phyloP scores from a whole-genome alignment of 2,797 vertebrate genomes.

The Gymnothorax reevesii region DNA sequence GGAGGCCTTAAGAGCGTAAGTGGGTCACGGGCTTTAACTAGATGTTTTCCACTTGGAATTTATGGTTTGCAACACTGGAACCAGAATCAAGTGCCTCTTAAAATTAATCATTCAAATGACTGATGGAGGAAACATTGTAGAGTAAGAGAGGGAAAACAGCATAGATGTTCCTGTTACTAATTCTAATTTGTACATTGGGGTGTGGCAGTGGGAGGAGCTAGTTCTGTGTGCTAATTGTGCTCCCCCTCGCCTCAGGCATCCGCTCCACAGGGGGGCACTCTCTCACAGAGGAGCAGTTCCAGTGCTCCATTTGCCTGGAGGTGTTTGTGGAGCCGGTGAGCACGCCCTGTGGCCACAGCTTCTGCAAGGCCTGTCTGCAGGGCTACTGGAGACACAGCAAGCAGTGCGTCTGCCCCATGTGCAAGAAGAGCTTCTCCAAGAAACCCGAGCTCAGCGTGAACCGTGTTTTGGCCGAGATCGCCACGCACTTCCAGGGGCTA shows the following conservation, averaged over 20 bases:
- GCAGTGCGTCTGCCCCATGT: slow-evolving; percentile 76
- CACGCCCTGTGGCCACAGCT: slow-evolving; percentile 79
- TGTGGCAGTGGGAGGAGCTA: slow-evolving; percentile 31
- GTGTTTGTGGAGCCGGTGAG: slow-evolving; percentile 79
- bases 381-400: slow-evolving; percentile 80
- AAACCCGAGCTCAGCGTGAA: slow-evolving; percentile 77
- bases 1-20: no score
- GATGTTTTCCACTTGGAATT: no score
- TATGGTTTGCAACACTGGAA: no score
- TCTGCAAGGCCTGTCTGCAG: slow-evolving; percentile 77
- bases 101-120: no score
- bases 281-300: slow-evolving; percentile 77
- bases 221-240: slow-evolving; percentile 18
- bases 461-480: slow-evolving; percentile 76
- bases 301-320: slow-evolving; percentile 79
- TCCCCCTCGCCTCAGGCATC: slow-evolving; percentile 44
- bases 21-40: no score
- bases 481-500: slow-evolving; percentile 73
- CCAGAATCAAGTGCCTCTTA: no score
- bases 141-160: no score
- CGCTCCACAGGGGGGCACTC: slow-evolving; percentile 47
- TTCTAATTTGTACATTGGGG: no score
- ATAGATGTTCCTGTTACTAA: no score
- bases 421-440: slow-evolving; percentile 72
- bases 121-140: no score